Evolutionary conservation across 1,140 invertebrate species (phyloP), one percentile per base, ranked within the genome.

Genomic region (Cataglyphis hispanica): DNA sequence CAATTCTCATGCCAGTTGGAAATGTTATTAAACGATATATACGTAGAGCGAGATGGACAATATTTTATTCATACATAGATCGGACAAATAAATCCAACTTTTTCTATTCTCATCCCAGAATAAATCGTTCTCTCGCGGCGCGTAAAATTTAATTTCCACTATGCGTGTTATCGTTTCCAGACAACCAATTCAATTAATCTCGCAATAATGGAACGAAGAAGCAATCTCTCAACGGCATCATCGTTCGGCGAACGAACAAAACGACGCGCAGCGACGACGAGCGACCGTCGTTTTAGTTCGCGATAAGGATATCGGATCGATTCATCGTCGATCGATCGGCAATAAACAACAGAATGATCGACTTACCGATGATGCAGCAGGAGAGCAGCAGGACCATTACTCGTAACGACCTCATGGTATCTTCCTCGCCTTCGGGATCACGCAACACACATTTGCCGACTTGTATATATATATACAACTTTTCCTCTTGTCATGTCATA

Each of bases 321-420:
- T 27, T 40, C 10, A 40, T 19, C 8, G 56, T n/a, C 40, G 58
- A 64, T 58, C 70, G 70, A 84, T 84, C 81, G 43, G 22, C 72
- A 64, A 75, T 84, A 77, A 84, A 84, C 60, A 85, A 80, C 46
- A 80, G 60, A 80, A 74, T 69, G 63, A 64, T 69, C 66, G 87
- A 93, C 93, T 93, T 90, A 93, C 93, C 93, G 87, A 92, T 90
- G 77, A 87, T 90, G 87, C 86, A 93, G 87, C 83, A 91, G 86
- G 92, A 86, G 87, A 93, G 66, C 77, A 93, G 84, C 70, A 93
- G 84, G n/a, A 90, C 89, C 74, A 89, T 76, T 58, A 88, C 74
- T 89, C 88, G 84, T 75, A 80, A 89, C 84, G 86, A 64, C 84
- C 87, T 90, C 92, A 93, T 93, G 84, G 81, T 92, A 86, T 74